phyloP scores from a whole-genome alignment of 2,113 vertebrate species.

The Halcyon senegalensis region DNA sequence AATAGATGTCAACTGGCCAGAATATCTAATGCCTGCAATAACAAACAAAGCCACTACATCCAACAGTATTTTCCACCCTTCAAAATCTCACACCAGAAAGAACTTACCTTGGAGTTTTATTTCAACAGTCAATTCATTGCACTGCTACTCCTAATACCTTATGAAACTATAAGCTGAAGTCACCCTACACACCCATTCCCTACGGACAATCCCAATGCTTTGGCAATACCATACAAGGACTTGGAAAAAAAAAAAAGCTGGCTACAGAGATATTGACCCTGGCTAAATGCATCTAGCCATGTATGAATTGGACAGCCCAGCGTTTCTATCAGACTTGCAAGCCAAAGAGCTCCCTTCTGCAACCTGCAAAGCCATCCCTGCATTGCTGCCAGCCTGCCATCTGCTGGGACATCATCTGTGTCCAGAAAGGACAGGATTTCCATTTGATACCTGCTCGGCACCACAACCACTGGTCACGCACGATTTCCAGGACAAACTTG shows the following conservation, averaged over 20 bases:
- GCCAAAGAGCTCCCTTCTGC: not conserved
- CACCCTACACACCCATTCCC: not conserved
- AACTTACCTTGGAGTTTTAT: not conserved
- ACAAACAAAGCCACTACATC: not conserved
- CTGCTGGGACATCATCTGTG: not conserved
- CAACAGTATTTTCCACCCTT: not conserved
- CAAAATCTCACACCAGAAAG: not conserved
- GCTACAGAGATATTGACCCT: not conserved
- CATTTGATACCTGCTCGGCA: not conserved
- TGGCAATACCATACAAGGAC: fast-evolving
- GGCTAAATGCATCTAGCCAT: no score
- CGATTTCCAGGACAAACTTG: fast-evolving
- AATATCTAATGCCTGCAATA: not conserved
- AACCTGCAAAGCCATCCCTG: not conserved
- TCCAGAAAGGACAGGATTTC: not conserved
- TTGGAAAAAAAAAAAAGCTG: not conserved
- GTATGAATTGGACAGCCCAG: not conserved
- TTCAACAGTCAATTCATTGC: not conserved
- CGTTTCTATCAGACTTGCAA: not conserved
- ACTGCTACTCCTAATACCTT: not conserved
- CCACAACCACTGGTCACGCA: not conserved
- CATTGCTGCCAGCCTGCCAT: conserved; percentile 32
- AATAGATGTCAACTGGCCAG: not conserved
- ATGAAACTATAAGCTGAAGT: not conserved
- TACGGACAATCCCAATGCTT: not conserved